Base-by-base conservation (phyloP, 1,140 invertebrate genomes). In the Saccostrea echinata region DNA sequence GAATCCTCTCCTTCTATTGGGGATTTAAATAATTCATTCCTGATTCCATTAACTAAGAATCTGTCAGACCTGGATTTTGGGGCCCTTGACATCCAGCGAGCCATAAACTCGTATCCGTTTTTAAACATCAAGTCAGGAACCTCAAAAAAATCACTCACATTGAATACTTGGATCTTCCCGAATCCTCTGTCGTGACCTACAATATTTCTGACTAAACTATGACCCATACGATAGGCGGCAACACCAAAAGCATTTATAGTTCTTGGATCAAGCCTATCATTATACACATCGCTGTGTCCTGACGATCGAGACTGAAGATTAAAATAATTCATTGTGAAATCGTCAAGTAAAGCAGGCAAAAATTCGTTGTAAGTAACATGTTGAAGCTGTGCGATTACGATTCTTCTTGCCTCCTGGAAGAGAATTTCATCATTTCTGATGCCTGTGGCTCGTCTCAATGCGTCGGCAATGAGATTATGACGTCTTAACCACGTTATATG, bases 401-500 rank as follows among this genome's bases (percentile, higher is more conserved):
- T 98, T 92, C 98, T 99, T 84, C 98, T 96, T 16, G 95, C 91
- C 88, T 96, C 95, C 92, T 99, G 97, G 93, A 97, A 99, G 3
- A 99, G 92, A 80, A 96, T 97, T 87, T 99, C 98, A 0, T 98
- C 96, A 13, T 43, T 33, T 98, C 98, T 99, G 88, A 97, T 97
- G 0, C 97, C 97, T 95, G 99, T 99, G 12, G 61, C 18, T 8
- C 2, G 53, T 21, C 57, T 55, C 3, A 89, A 30, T 27, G 43
- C 21, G 24, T 61, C 64, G 52, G 98, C 98, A 61, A 99, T 95
- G 82, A 98, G 96, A 93, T 99, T 99, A 93, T 99, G 99, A 93
- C 99, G 98, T 33, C 99, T 95, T 94, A 99, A 96, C 97, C 97
- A 99, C 84, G 99, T 95, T 0, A 98, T 99, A 93, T 99, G 99